phyloP scores from a whole-genome alignment of 1,140 invertebrate genomes.

The Apis dorsata region DNA sequence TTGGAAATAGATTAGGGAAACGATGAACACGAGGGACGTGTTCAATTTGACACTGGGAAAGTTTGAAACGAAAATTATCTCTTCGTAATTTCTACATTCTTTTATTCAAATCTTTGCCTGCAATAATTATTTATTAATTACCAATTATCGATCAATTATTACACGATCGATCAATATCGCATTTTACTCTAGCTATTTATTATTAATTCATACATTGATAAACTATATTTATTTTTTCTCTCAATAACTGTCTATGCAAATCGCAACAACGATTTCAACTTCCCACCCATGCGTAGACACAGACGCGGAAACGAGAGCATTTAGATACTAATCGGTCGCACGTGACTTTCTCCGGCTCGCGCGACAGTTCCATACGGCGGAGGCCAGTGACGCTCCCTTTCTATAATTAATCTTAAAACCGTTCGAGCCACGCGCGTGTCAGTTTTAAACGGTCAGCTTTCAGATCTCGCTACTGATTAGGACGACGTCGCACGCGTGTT shows the following conservation, averaged over 20 bases:
- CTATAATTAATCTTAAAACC: slow-evolving; percentile 63
- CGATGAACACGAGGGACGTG: not conserved
- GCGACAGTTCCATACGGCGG: slow-evolving; percentile 26
- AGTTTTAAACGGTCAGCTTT: slow-evolving; percentile 29
- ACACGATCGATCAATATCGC: no score
- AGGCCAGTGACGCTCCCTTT: slow-evolving; percentile 55
- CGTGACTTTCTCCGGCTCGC: slow-evolving; percentile 54
- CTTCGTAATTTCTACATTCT: not conserved
- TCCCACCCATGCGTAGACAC: not conserved
- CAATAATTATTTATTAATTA: not conserved
- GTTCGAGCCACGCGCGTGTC: slow-evolving; percentile 34
- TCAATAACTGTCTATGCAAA: not conserved
- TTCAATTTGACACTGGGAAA: not conserved
- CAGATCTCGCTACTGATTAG: slow-evolving; percentile 49
- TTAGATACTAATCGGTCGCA: slow-evolving; percentile 49
- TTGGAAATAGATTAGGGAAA: not conserved
- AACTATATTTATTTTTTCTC: not conserved
- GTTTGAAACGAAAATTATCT: not conserved
- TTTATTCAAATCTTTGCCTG: not conserved
- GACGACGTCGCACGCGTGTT: not conserved
- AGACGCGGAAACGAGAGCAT: slow-evolving; percentile 44
- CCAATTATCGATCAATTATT: not conserved
- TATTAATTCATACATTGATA: no score
- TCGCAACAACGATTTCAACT: not conserved
- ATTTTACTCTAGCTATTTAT: not conserved